A percentile compares a stretch with the other conserved stretches of the same genome.
These are phyloP conservation scores for Netelia fuscicornis DNA, from an alignment of 2,888 invertebrate genomes.

Conservation along the genomic window DNA sequence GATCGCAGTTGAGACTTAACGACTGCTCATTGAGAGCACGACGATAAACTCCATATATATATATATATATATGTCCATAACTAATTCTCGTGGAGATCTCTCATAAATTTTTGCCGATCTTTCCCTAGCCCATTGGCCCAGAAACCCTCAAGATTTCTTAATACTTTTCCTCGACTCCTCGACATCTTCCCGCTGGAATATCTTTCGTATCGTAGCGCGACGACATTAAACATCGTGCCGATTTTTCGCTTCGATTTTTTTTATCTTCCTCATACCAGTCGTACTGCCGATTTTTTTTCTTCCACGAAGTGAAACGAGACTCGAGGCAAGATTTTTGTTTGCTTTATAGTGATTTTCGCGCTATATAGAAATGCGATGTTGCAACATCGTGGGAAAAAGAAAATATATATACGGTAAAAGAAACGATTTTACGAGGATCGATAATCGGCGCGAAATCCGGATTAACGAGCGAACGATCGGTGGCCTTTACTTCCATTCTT, in stretches of 20 bases:
- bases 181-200: not conserved
- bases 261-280: slow-evolving; percentile 65
- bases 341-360: not conserved
- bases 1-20: slow-evolving; percentile 47
- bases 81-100: slow-evolving; percentile 28
- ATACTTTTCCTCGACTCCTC: slow-evolving; percentile 19
- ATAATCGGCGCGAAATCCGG: not conserved
- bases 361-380: slow-evolving; percentile 22
- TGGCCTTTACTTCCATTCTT: not conserved
- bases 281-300: slow-evolving; percentile 4
- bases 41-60: not conserved
- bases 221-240: slow-evolving; percentile 44
- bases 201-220: slow-evolving; percentile 54
- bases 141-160: slow-evolving; percentile 48
- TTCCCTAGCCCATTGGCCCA: slow-evolving; percentile 51
- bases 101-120: slow-evolving; percentile 56
- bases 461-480: not conserved
- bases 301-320: slow-evolving; percentile 24
- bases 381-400: not conserved
- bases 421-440: slow-evolving; percentile 25
- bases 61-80: slow-evolving; percentile 14
- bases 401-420: not conserved
- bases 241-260: slow-evolving; percentile 64
- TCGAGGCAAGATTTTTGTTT: slow-evolving; percentile 39
- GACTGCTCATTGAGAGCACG: slow-evolving; percentile 50